These are phyloP conservation scores for Ondatra zibethicus DNA, from an alignment of 2,113 vertebrate genomes.

Conservation along the genomic window DNA sequence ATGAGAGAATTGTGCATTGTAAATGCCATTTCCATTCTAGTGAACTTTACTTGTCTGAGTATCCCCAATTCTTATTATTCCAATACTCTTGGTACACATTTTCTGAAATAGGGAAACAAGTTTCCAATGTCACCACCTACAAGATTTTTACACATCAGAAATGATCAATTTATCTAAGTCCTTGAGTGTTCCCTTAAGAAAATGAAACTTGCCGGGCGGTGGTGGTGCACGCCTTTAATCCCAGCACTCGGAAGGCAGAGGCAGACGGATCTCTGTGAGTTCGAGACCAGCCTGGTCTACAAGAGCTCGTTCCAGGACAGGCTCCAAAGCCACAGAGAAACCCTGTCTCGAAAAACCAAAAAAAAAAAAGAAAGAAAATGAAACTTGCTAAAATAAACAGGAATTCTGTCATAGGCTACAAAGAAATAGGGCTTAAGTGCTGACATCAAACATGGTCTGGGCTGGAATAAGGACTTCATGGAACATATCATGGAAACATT, in stretches of 20 bases:
- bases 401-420: not conserved
- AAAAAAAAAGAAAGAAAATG: too few relatives aligned
- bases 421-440: not conserved
- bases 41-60: not conserved
- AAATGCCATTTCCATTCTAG: not conserved
- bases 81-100: not conserved
- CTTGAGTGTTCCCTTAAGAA: not conserved
- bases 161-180: conserved; percentile 39
- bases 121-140: conserved; percentile 5
- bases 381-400: conserved; percentile 14
- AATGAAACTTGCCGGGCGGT: not conserved
- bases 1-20: not conserved
- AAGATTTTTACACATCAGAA: not conserved
- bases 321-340: too few relatives aligned
- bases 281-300: too few relatives aligned
- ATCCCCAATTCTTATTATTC: not conserved
- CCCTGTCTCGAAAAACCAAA: too few relatives aligned
- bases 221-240: too few relatives aligned
- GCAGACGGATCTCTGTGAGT: too few relatives aligned
- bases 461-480: not conserved
- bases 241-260: too few relatives aligned
- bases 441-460: not conserved
- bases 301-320: too few relatives aligned
- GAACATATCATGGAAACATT: conserved; percentile 6
- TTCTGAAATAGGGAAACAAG: conserved; percentile 31